A percentile compares a stretch with the other conserved stretches of the same genome.
These are phyloP conservation scores for Rhinogobius similis DNA, from an alignment of 2,113 vertebrate genomes.

Conservation along the genomic window DNA sequence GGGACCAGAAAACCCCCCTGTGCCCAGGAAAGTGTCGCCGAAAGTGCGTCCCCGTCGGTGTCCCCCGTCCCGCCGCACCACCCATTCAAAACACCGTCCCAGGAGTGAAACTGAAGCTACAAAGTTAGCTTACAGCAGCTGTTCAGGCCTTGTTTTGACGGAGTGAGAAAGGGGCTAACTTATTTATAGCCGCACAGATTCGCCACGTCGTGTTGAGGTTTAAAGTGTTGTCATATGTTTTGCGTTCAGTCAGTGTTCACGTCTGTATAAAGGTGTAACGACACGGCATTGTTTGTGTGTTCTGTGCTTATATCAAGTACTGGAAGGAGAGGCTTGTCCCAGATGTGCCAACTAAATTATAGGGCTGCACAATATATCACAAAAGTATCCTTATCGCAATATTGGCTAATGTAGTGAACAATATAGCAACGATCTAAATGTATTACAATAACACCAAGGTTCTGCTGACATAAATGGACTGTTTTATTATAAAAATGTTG, in stretches of 20 bases:
- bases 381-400: no score
- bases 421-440: no score
- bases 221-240: background rate
- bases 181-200: constrained; percentile 18
- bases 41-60: background rate
- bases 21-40: constrained; percentile 22
- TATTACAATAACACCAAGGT: no score
- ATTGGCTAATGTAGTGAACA: no score
- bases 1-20: constrained; percentile 35
- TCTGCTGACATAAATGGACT: no score
- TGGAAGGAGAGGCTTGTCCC: background rate
- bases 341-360: no score
- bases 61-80: background rate
- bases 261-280: background rate
- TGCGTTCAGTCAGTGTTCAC: background rate
- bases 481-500: no score
- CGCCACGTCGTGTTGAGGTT: constrained; percentile 52
- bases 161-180: background rate
- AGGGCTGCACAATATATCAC: no score
- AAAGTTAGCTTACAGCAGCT: background rate
- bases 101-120: background rate
- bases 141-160: background rate
- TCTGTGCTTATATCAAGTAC: no score
- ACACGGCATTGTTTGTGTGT: no score
- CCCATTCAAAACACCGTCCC: background rate